Percentiles rank a stretch among this genome's conserved stretches.
These are phyloP conservation scores for Elgonia sp. DNA, from an alignment of 2,888 invertebrate genomes.

Conservation along the genomic window DNA sequence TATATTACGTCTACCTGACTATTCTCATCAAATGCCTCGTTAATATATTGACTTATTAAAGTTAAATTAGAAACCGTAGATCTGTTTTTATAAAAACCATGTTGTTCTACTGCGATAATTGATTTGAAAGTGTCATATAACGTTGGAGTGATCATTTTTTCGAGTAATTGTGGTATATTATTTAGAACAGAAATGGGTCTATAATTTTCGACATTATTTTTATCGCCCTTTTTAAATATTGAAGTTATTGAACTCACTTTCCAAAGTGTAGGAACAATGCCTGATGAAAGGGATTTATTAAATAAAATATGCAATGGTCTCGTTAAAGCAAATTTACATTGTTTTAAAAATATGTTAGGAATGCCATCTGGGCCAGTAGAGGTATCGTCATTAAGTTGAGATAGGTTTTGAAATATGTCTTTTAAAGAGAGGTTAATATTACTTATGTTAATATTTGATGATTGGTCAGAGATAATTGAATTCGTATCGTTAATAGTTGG, in stretches of 20 bases:
- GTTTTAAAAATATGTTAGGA: background rate
- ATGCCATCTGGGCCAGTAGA: background rate
- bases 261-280: background rate
- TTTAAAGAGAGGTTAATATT: background rate
- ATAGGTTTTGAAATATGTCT: background rate
- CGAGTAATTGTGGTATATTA: background rate
- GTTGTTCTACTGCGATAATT: background rate
- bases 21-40: background rate
- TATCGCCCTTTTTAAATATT: background rate
- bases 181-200: conserved; percentile 10
- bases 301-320: background rate
- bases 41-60: background rate
- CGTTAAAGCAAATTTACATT: background rate
- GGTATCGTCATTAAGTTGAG: background rate
- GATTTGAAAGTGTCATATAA: background rate
- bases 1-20: background rate
- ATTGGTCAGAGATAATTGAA: too few relatives aligned
- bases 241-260: background rate
- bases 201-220: background rate
- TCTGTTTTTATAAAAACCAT: background rate
- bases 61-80: background rate
- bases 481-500: too few relatives aligned
- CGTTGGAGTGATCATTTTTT: background rate
- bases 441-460: too few relatives aligned
- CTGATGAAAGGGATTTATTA: conserved; percentile 3